Base-by-base conservation (phyloP, 2,888 invertebrate species). In the Thysanoteuthis rhombus region DNA sequence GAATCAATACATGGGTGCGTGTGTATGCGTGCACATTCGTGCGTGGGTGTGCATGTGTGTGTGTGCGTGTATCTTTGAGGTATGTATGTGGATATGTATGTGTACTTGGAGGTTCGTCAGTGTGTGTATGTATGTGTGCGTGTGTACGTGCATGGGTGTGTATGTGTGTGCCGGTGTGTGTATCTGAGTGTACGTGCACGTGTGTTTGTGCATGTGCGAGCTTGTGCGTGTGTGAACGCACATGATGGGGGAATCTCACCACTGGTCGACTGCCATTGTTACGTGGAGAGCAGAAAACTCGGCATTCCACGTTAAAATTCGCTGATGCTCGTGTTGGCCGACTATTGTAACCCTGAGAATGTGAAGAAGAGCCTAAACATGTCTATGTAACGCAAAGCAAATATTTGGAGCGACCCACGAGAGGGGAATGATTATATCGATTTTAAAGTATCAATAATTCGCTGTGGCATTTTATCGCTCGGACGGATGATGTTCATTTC, bases 391-490 rank as follows among this genome's bases (percentile, higher is more conserved):
- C 75, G 75, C n/a, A 75, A 75, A n/a, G n/a, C 75, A 75, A 75
- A 75, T 75, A 75, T 75, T 75, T 75, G 32, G n/a, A 75, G 75
- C 75, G 75, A n/a, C n/a, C 75, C 16, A 10, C n/a, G 75, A 32
- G 75, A 32, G n/a, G n/a, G 8, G 75, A 32, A n/a, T n/a, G n/a
- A n/a, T n/a, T n/a, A n/a, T 75, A 75, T 75, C 75, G 75, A 75
- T 75, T 75, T 75, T 75, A 10, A 75, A 75, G 75, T 75, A 75
- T 75, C 75, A 75, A 75, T 75, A 75, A 32, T 75, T n/a, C 75
- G 75, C 75, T 75, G n/a, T 75, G 75, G 75, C n/a, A 75, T 75
- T 75, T 75, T 75, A 75, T 75, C 75, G 75, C 75, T n/a, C 75
- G 75, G n/a, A 8, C n/a, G 75, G n/a, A 75, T 75, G n/a, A 75